Evolutionary conservation across 2,113 vertebrate genomes (phyloP), one percentile per base, ranked within the genome.

Genomic region (Rhodinocichla rosea): DNA sequence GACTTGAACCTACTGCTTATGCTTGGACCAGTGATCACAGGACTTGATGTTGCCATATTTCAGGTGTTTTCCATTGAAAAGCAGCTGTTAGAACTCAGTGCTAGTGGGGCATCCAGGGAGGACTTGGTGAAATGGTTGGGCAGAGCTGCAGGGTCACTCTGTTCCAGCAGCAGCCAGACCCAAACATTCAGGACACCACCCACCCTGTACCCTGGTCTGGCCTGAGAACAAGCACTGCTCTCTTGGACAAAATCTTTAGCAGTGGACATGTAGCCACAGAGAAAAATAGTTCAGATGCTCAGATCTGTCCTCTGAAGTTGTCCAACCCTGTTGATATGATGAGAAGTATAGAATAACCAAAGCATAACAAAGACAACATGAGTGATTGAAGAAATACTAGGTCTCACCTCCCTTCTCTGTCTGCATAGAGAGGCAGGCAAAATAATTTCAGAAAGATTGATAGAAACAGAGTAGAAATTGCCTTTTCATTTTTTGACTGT

Each of bases 151-250:
- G 1, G 2, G 33, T 55, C 77, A 30, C 11, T 45, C 53, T 76
- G 56, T 68, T 77, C 35, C 18, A 59, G 39, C 47, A 68, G 49
- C 26, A 81, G 26, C 15, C 55, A 70, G 52, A 20, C 60, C n/a
- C 45, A 69, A 56, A 40, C 22, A 62, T 13, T 16, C 33, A 27
- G 17, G 27, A 22, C 16, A 47, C 10, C 12, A 30, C 21, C 9
- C 6, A 56, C 12, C 24, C 32, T 0, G 0, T 14, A 44, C 4
- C 6, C 15, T 42, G 15, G 9, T n/a, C 47, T 52, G 40, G 24
- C 37, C 42, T 53, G n/a, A 39, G 55, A 85, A 32, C 21, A 78
- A 94, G 28, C 22, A 44, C 22, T 63, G 26, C 11, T n/a, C 10
- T 47, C 52, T 62, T 49, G 47, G 32, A 57, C 22, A 78, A 62